Evolutionary conservation across 2,113 vertebrate species (phyloP).

Genomic region (Urocynchramus pylzowi): DNA sequence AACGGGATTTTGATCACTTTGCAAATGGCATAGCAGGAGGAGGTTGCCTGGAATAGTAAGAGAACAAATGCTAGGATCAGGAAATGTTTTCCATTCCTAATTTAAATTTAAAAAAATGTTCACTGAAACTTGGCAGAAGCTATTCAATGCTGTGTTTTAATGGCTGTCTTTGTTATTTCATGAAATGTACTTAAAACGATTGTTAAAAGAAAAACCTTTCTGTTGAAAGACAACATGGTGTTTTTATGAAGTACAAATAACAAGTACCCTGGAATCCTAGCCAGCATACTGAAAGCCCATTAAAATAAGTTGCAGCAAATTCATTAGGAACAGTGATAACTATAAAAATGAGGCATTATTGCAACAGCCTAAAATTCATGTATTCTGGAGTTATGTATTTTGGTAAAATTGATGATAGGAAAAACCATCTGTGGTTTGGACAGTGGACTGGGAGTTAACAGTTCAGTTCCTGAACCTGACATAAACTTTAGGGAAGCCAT

Average conservation of each 20-base stretch:
- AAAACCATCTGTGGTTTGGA: slow-evolving; percentile 24
- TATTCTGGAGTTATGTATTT: neutral
- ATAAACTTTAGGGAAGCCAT: neutral
- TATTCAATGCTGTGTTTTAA: neutral
- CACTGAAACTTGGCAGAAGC: slow-evolving; percentile 22
- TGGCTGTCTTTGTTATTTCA: slow-evolving; percentile 18
- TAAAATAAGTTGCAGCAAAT: slow-evolving; percentile 16
- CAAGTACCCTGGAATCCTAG: neutral
- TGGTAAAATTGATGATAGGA: slow-evolving; percentile 30
- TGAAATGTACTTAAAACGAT: slow-evolving; percentile 22
- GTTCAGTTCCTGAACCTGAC: slow-evolving; percentile 13
- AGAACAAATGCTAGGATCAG: neutral
- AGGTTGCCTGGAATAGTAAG: slow-evolving; percentile 25
- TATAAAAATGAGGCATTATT: slow-evolving; percentile 25
- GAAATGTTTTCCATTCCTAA: slow-evolving; percentile 44
- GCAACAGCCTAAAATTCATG: neutral
- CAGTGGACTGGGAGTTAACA: slow-evolving; percentile 1
- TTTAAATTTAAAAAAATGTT: slow-evolving; percentile 25
- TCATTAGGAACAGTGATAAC: slow-evolving; percentile 30
- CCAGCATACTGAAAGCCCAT: neutral
- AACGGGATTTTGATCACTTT: slow-evolving; percentile 1
- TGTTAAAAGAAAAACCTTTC: slow-evolving; percentile 47
- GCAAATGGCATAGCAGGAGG: slow-evolving; percentile 37
- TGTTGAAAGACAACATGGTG: slow-evolving; percentile 54
- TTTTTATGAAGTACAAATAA: slow-evolving; percentile 44